These are phyloP conservation scores for Epinotia ramella DNA, from an alignment of 2,888 invertebrate genomes.

Conservation along the genomic window DNA sequence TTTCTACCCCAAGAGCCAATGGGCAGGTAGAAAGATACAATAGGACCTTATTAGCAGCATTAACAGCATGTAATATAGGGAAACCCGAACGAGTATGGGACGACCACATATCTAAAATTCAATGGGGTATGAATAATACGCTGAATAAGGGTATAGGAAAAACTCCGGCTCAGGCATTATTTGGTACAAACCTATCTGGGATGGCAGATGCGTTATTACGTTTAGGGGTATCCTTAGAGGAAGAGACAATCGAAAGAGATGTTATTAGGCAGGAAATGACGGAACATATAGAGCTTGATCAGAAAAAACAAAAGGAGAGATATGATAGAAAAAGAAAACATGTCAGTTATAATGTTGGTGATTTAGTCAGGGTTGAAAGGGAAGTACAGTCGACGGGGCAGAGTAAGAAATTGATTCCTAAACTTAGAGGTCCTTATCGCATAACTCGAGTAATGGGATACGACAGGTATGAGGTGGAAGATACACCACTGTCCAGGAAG, in stretches of 20 bases:
- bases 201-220: too few relatives aligned
- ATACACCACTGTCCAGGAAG: not conserved
- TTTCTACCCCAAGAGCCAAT: too few relatives aligned
- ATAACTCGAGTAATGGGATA: constrained; percentile 34
- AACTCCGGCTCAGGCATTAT: too few relatives aligned
- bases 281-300: constrained; percentile 8
- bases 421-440: constrained; percentile 40
- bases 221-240: too few relatives aligned
- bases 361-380: constrained; percentile 47
- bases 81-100: too few relatives aligned
- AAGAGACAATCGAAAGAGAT: constrained; percentile 35
- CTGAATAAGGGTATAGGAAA: too few relatives aligned
- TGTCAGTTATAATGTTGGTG: constrained; percentile 44
- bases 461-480: constrained; percentile 17
- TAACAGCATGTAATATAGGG: too few relatives aligned
- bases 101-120: too few relatives aligned
- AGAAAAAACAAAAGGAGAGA: constrained; percentile 46
- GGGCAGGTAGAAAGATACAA: too few relatives aligned
- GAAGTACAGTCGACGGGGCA: constrained; percentile 38
- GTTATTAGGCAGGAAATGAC: constrained; percentile 21
- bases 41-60: too few relatives aligned
- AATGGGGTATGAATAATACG: too few relatives aligned
- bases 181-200: too few relatives aligned
- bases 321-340: constrained; percentile 44
- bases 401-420: constrained; percentile 41